Percentiles rank a stretch among this genome's conserved stretches.
Conservation (phyloP, 2,797 vertebrate species). For the Catharus ustulatus region DNA sequence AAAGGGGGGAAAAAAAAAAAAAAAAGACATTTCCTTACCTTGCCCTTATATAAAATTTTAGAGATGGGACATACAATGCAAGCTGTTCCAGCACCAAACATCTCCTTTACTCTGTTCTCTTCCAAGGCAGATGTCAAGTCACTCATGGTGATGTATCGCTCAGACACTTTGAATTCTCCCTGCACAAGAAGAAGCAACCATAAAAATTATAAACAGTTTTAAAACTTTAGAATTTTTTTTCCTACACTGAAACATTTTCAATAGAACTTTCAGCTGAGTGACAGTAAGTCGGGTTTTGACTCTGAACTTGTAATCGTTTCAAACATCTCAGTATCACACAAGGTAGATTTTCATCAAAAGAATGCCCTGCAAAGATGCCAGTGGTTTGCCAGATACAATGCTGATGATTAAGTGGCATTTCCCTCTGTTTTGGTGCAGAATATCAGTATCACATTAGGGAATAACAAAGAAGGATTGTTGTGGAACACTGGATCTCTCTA, state of each 20-base stretch:
- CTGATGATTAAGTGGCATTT: not conserved
- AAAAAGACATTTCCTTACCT: constrained; percentile 73
- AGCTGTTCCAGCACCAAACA: constrained; percentile 92
- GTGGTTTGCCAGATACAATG: not conserved
- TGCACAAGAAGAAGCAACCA: constrained; percentile 40
- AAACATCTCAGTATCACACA: not conserved
- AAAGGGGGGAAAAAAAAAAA: not conserved
- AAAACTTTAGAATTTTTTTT: not conserved
- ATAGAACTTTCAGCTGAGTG: not conserved
- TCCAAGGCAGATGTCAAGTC: constrained; percentile 81
- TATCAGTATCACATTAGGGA: not conserved
- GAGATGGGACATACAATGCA: constrained; percentile 85
- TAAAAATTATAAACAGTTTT: not conserved
- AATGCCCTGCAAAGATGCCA: not conserved
- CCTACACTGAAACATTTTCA: not conserved
- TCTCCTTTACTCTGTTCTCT: constrained; percentile 83
- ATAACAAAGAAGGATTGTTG: not conserved
- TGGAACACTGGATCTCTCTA: not conserved
- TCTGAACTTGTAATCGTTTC: not conserved
- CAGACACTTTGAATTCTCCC: constrained; percentile 87
- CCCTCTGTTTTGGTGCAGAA: not conserved
- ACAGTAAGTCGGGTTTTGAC: not conserved
- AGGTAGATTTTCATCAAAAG: not conserved
- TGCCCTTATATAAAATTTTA: constrained; percentile 81
- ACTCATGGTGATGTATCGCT: constrained; percentile 87